These are phyloP conservation scores for Labroides dimidiatus DNA, from an alignment of 2,797 vertebrate genomes.

Conservation along the genomic window DNA sequence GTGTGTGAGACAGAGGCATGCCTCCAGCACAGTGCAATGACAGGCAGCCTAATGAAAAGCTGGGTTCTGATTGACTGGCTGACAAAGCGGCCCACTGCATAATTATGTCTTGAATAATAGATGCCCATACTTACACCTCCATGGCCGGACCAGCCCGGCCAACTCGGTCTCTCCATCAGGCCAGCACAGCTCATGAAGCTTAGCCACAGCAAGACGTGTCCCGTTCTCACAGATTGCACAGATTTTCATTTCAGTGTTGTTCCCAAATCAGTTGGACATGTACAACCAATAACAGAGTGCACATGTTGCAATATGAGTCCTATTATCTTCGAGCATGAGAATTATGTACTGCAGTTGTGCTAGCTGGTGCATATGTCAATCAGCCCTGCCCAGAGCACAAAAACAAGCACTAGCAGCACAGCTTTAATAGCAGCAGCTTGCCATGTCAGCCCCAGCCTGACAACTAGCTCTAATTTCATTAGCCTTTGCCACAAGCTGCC, in stretches of 20 bases:
- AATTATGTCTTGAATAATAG: constrained; percentile 87
- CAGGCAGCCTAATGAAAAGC: constrained; percentile 84
- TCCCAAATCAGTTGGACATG: constrained; percentile 37
- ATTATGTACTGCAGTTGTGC: constrained; percentile 9
- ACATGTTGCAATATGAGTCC: constrained; percentile 25
- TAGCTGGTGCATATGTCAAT: constrained; percentile 34
- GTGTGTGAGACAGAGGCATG: constrained; percentile 35
- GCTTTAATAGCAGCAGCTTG: constrained; percentile 39
- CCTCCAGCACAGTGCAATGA: constrained; percentile 71
- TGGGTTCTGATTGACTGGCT: constrained; percentile 82
- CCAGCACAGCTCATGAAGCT: constrained; percentile 33
- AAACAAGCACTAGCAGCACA: constrained; percentile 12
- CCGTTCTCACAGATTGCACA: constrained; percentile 21
- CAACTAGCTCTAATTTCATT: constrained; percentile 52
- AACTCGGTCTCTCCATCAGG: constrained; percentile 45
- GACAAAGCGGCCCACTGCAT: constrained; percentile 80
- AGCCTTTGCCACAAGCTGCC: constrained; percentile 39
- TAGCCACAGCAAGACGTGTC: constrained; percentile 7
- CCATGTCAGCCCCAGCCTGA: constrained; percentile 38
- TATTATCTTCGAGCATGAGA: constrained; percentile 38
- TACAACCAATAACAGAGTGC: constrained; percentile 1
- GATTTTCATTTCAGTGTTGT: constrained; percentile 27
- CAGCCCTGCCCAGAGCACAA: constrained; percentile 28
- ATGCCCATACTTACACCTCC: constrained; percentile 76
- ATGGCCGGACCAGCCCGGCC: constrained; percentile 55